Percentiles rank a stretch among this genome's conserved stretches.
These are phyloP conservation scores for Brachionus manjavacas DNA, from an alignment of 1,140 invertebrate species.

Conservation along the genomic window DNA sequence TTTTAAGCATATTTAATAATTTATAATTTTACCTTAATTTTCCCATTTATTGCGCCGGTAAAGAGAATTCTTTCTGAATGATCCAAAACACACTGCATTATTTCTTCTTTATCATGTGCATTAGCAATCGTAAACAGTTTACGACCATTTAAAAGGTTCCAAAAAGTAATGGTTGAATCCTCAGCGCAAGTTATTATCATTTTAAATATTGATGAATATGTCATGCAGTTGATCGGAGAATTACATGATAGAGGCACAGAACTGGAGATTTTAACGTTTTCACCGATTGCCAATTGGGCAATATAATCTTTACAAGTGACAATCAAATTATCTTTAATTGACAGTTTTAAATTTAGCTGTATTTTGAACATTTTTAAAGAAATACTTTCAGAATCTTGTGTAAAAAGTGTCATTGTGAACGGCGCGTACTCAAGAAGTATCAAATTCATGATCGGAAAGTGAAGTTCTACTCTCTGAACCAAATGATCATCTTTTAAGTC, in stretches of 20 bases:
- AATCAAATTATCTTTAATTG: conserved; percentile 44
- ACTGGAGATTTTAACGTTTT: conserved; percentile 44
- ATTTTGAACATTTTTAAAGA: neutral
- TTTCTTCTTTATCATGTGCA: conserved; percentile 57
- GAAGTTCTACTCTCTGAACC: conserved; percentile 54
- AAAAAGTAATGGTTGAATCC: conserved; percentile 54
- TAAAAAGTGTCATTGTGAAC: conserved; percentile 52
- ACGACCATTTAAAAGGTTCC: conserved; percentile 55
- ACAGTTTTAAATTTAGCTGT: neutral
- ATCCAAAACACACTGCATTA: conserved; percentile 55
- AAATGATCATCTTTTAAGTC: conserved; percentile 54
- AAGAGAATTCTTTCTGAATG: conserved; percentile 49
- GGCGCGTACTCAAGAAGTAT: conserved; percentile 55
- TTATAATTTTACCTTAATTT: conserved; percentile 51
- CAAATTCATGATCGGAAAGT: conserved; percentile 55
- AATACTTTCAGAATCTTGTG: conserved; percentile 47
- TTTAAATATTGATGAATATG: conserved; percentile 55
- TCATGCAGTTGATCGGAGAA: conserved; percentile 53
- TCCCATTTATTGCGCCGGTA: conserved; percentile 56
- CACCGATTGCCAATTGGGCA: conserved; percentile 51
- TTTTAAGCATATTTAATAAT: neutral
- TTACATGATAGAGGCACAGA: conserved; percentile 49
- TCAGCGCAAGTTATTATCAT: conserved; percentile 58
- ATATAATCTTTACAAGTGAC: conserved; percentile 57
- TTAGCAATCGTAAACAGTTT: conserved; percentile 55